Conservation (phyloP, 2,113 vertebrate genomes). For the Micronisus gabar region DNA sequence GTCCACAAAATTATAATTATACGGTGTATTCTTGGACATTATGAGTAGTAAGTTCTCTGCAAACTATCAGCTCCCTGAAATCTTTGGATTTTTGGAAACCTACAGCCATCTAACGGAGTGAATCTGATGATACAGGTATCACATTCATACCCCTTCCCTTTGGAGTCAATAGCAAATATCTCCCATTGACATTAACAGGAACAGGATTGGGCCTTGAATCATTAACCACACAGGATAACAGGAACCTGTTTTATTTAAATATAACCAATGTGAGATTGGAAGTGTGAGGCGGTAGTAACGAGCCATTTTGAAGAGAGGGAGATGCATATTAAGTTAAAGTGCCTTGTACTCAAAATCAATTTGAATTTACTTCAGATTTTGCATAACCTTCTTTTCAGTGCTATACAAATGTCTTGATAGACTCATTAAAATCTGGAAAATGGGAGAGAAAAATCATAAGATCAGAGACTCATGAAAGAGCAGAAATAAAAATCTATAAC, state of each 20-base stretch:
- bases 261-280: background rate
- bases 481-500: background rate
- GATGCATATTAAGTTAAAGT: background rate
- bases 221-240: background rate
- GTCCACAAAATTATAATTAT: background rate
- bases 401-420: constrained; percentile 28
- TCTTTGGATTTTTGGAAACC: background rate
- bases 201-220: background rate
- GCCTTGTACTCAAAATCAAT: constrained; percentile 2
- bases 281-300: background rate
- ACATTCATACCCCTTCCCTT: background rate
- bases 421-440: constrained; percentile 40
- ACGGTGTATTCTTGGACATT: background rate
- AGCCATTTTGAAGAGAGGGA: background rate
- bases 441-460: background rate
- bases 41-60: background rate
- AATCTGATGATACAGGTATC: background rate
- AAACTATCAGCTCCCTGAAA: background rate
- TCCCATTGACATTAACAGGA: background rate
- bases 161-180: background rate
- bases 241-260: background rate
- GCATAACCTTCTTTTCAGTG: constrained; percentile 29
- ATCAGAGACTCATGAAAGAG: background rate
- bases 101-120: rapidly evolving
- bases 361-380: constrained; percentile 50